Conservation (phyloP, 2,888 invertebrate species). For the Metopia argyrocephala region DNA sequence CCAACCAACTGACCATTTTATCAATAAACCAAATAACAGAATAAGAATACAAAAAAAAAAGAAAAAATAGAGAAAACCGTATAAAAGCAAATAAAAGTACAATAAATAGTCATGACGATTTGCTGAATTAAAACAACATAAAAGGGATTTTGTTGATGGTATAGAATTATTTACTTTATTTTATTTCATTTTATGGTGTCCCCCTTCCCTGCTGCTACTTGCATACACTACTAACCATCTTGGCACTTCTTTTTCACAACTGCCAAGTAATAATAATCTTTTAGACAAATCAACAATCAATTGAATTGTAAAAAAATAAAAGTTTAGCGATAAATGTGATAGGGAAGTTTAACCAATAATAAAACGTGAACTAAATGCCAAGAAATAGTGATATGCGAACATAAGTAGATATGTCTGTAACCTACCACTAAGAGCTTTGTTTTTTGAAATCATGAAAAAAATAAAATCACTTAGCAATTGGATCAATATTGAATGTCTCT, state of each 20-base stretch:
- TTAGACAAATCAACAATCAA: neutral
- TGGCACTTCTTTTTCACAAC: neutral
- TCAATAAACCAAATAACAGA: neutral
- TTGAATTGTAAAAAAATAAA: neutral
- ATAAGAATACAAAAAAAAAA: slow-evolving; percentile 23
- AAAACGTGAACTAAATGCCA: neutral
- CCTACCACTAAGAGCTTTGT: neutral
- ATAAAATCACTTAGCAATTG: too few relatives aligned
- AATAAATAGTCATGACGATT: slow-evolving; percentile 57
- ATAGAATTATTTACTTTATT: slow-evolving; percentile 50
- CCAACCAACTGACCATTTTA: neutral
- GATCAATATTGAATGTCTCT: too few relatives aligned
- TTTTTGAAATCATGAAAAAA: too few relatives aligned
- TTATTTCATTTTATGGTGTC: slow-evolving; percentile 22
- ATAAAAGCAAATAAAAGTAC: slow-evolving; percentile 51
- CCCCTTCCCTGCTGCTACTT: too few relatives aligned
- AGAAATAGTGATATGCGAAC: too few relatives aligned
- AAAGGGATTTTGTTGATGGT: slow-evolving; percentile 57
- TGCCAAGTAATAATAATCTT: slow-evolving; percentile 16
- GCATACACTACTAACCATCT: too few relatives aligned
- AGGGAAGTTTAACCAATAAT: slow-evolving; percentile 4
- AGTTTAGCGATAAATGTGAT: slow-evolving; percentile 19
- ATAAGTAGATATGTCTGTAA: too few relatives aligned
- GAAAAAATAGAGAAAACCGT: slow-evolving; percentile 36
- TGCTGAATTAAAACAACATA: slow-evolving; percentile 61